Evolutionary conservation across 2,888 invertebrate genomes (phyloP).

Genomic region (Leptopilina syphax): DNA sequence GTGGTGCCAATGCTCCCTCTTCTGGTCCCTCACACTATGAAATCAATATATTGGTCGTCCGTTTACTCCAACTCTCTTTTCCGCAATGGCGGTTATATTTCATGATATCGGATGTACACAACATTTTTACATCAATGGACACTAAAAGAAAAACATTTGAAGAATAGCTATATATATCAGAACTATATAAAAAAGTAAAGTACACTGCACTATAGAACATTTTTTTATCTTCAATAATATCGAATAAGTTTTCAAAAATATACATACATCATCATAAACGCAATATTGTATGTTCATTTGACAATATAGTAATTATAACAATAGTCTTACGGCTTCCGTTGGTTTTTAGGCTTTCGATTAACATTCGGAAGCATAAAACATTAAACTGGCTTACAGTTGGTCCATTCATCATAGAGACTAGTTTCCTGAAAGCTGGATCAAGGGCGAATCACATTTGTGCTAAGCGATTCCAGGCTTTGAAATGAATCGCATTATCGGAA

Average conservation of each 20-base stretch:
- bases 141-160: neutral
- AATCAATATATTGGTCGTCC: constrained; percentile 38
- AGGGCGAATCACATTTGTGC: constrained; percentile 26
- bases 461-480: constrained; percentile 41
- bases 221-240: no score
- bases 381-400: constrained; percentile 32
- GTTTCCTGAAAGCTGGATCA: constrained; percentile 39
- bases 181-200: no score
- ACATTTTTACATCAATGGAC: neutral
- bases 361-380: constrained; percentile 21
- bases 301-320: no score
- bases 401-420: constrained; percentile 23
- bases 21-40: constrained; percentile 4
- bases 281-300: no score
- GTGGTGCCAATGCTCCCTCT: constrained; percentile 28
- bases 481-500: constrained; percentile 43
- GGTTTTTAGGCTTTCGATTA: constrained; percentile 6
- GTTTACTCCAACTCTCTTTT: constrained; percentile 17
- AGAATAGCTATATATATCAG: neutral
- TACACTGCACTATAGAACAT: no score
- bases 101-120: constrained; percentile 6
- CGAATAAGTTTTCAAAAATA: no score
- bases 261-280: no score
- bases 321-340: neutral
- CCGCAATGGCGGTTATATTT: constrained; percentile 24